These are phyloP conservation scores for Nemapogon koenigi DNA, from an alignment of 2,888 invertebrate species.

Conservation along the genomic window DNA sequence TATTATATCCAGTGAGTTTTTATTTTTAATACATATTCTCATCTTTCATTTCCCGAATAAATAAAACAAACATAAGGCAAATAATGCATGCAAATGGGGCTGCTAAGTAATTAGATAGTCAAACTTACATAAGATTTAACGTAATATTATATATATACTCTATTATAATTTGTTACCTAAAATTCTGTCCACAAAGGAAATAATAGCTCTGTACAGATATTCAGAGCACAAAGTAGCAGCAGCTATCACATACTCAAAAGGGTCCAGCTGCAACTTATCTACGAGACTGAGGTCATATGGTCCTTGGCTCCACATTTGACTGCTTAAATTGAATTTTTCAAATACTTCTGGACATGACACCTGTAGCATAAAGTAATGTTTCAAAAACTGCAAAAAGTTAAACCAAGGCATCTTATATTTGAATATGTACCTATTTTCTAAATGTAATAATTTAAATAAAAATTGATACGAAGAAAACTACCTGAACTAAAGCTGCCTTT, in stretches of 20 bases:
- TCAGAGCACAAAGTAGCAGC: constrained; percentile 86
- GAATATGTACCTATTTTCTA: too few relatives aligned
- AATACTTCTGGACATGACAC: constrained; percentile 67
- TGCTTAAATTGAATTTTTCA: constrained; percentile 64
- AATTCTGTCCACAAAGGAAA: constrained; percentile 71
- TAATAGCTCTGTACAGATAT: constrained; percentile 77
- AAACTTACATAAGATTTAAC: background rate
- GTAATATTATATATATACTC: background rate
- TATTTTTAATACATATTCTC: too few relatives aligned
- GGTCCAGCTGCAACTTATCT: constrained; percentile 64
- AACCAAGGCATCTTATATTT: too few relatives aligned
- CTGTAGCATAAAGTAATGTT: too few relatives aligned
- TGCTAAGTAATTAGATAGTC: too few relatives aligned
- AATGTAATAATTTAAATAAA: too few relatives aligned
- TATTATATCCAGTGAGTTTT: too few relatives aligned
- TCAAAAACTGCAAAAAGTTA: too few relatives aligned
- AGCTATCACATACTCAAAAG: constrained; percentile 83
- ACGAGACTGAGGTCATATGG: constrained; percentile 70
- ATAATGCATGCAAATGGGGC: too few relatives aligned
- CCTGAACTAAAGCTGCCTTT: constrained; percentile 38
- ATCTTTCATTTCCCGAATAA: too few relatives aligned
- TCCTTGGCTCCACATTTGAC: constrained; percentile 69
- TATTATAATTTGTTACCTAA: constrained; percentile 57
- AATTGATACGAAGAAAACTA: too few relatives aligned
- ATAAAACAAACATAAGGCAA: too few relatives aligned